Base-by-base conservation (phyloP, 1,140 invertebrate genomes). In the Steinernema khuongi region DNA sequence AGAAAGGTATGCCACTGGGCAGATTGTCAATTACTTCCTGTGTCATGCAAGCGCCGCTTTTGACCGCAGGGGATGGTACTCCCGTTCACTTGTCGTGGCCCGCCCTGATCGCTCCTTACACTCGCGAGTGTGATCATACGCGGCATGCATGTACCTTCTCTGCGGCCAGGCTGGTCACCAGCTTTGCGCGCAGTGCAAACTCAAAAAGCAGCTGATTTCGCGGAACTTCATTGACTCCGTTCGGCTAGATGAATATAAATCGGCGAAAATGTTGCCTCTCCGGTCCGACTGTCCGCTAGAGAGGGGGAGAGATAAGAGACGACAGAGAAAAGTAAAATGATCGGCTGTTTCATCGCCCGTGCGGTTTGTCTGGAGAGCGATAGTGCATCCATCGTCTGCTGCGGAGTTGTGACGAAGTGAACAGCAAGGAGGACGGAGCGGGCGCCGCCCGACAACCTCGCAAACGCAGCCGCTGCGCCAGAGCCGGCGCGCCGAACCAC, bases 121-220 rank as follows among this genome's bases (percentile, higher is more conserved):
- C n/a, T n/a, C n/a, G n/a, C n/a, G n/a, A n/a, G n/a, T n/a, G n/a
- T n/a, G n/a, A n/a, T n/a, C n/a, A n/a, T n/a, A n/a, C n/a, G n/a
- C n/a, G n/a, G n/a, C n/a, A n/a, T n/a, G n/a, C n/a, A n/a, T n/a
- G n/a, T n/a, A n/a, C n/a, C n/a, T n/a, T n/a, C n/a, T n/a, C n/a
- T n/a, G n/a, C n/a, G n/a, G n/a, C n/a, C n/a, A n/a, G n/a, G n/a
- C n/a, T n/a, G n/a, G n/a, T n/a, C n/a, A n/a, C n/a, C n/a, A n/a
- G n/a, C n/a, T n/a, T n/a, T n/a, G n/a, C n/a, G n/a, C n/a, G n/a
- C n/a, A n/a, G n/a, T n/a, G n/a, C n/a, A n/a, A n/a, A n/a, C n/a
- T n/a, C n/a, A n/a, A n/a, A n/a, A n/a, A 60, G 50, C 50, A 60
- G 50, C 50, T 60, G 50, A 60, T 60, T 60, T 41, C 36, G n/a